phyloP scores from a whole-genome alignment of 1,140 invertebrate genomes.

The Trachymyrmex septentrionalis region DNA sequence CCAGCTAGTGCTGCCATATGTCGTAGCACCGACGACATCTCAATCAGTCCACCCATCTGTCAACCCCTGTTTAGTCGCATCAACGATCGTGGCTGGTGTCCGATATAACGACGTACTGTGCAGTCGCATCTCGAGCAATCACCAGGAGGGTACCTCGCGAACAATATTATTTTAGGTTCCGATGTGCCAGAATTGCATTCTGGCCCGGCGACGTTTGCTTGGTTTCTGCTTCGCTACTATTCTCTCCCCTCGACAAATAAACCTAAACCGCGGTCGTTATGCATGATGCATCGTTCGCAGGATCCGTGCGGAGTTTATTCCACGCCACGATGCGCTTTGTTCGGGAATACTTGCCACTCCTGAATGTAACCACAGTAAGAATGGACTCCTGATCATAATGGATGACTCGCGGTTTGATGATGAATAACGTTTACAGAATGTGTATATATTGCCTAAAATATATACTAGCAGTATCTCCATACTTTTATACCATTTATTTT shows the following conservation, averaged over 20 bases:
- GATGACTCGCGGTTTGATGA: conserved; percentile 33
- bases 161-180: conserved; percentile 83
- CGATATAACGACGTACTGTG: conserved; percentile 60
- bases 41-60: conserved; percentile 77
- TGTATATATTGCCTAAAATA: not conserved
- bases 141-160: conserved; percentile 68
- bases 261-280: conserved; percentile 50
- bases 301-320: conserved; percentile 57
- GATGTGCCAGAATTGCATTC: conserved; percentile 72
- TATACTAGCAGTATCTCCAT: not conserved
- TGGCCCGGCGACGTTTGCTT: conserved; percentile 69
- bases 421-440: conserved; percentile 33
- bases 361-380: conserved; percentile 36
- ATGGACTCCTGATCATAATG: conserved; percentile 56
- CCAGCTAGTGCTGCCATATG: conserved; percentile 70
- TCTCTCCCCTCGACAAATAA: conserved; percentile 71
- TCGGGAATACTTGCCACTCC: conserved; percentile 19
- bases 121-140: conserved; percentile 70
- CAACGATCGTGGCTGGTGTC: conserved; percentile 44
- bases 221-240: conserved; percentile 55
- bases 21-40: conserved; percentile 71
- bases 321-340: conserved; percentile 5
- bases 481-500: not conserved
- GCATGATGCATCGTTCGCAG: conserved; percentile 56
- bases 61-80: conserved; percentile 50